Evolutionary conservation across 2,888 invertebrate species (phyloP), one percentile per base, ranked within the genome.

Genomic region (Troilus luridus): DNA sequence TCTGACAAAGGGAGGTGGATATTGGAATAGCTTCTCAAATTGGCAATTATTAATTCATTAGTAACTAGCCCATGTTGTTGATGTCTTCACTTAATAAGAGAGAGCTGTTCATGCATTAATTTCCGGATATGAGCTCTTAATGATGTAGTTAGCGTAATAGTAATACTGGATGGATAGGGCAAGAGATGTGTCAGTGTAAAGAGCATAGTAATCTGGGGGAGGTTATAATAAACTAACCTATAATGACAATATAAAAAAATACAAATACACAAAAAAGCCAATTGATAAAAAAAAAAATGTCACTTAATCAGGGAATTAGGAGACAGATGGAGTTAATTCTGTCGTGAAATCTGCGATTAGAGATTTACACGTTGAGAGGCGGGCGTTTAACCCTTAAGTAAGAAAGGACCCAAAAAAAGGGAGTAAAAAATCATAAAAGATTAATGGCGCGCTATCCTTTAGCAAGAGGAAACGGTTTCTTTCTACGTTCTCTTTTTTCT

Each of bases 21-120:
- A 85, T 85, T 85, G 85, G 85, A 85, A 85, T 85, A 85, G 85
- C 85, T 85, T 85, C 85, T n/a, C 85, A 85, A 85, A 85, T 85
- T 85, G 85, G 56, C 56, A 85, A 85, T 85, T 85, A 85, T 85
- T 85, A 85, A 58, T 85, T 85, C 85, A 85, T 85, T 85, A 85
- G 56, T 27, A 67, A 67, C 67, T 67, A 77, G 14, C 41, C 41
- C 19, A 77, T 77, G 72, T 41, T 77, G 41, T 41, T 77, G 72
- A 77, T 77, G 72, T 77, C 72, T 77, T 77, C 27, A 77, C 27
- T 77, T 41, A 77, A 77, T 77, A 67, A 67, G 27, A 24, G 12
- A 14, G 72, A 41, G 27, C 72, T 72, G 14, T 27, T 72, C 72
- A 72, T 77, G 72, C 72, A 77, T 17, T 77, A 67, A 19, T 67